A percentile compares a stretch with the other conserved stretches of the same genome.
Conservation (phyloP, 1,140 invertebrate species). For the Drosophila novamexicana region DNA sequence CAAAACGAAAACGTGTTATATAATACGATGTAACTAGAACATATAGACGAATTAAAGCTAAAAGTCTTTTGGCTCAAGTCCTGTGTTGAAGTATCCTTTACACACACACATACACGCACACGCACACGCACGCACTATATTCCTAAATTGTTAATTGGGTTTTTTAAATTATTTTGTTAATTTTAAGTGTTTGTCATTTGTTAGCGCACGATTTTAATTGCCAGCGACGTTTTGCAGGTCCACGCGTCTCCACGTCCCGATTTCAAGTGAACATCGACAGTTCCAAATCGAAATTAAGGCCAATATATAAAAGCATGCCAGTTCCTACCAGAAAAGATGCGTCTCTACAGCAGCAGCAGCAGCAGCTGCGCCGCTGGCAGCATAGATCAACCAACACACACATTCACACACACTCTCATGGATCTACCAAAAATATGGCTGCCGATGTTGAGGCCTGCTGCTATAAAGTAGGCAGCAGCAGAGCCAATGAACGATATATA, state of each 20-base stretch:
- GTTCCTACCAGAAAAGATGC: conserved; percentile 75
- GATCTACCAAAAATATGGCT: conserved; percentile 72
- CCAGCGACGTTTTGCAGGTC: conserved; percentile 75
- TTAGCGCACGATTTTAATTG: conserved; percentile 66
- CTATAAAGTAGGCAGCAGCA: conserved; percentile 61
- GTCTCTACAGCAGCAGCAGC: conserved; percentile 58
- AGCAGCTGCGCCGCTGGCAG: conserved; percentile 51
- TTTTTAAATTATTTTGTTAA: conserved; percentile 37
- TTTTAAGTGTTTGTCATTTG: conserved; percentile 51
- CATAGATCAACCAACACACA: conserved; percentile 54
- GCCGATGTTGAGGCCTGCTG: conserved; percentile 40
- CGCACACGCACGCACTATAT: conserved; percentile 29
- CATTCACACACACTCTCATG: conserved; percentile 36
- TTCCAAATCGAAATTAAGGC: conserved; percentile 84
- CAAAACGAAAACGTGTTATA: conserved; percentile 42
- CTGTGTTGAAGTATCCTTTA: conserved; percentile 40
- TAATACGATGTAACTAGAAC: conserved; percentile 42
- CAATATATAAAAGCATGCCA: conserved; percentile 78
- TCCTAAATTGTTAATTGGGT: conserved; percentile 35
- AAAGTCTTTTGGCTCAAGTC: conserved; percentile 33
- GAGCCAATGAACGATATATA: conserved; percentile 74
- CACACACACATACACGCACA: conserved; percentile 5
- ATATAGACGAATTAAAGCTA: neutral
- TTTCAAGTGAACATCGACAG: conserved; percentile 84
- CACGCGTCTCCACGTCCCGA: conserved; percentile 83